Conservation (phyloP, 2,888 invertebrate species). For the Plebejus anna region DNA sequence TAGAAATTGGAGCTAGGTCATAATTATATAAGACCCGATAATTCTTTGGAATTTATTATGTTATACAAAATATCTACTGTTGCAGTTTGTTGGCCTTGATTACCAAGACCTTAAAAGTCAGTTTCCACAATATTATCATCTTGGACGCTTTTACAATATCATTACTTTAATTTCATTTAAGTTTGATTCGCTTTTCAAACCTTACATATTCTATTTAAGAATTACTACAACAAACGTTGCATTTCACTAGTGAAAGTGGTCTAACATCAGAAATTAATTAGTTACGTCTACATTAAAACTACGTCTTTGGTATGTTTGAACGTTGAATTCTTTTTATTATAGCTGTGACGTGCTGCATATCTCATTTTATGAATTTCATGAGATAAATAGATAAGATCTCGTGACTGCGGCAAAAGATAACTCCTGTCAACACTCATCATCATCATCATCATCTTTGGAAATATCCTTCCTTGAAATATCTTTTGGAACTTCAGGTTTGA, state of each 20-base stretch:
- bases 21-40: too few relatives aligned
- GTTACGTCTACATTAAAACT: not conserved
- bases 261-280: not conserved
- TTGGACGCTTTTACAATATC: too few relatives aligned
- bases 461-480: not conserved
- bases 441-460: not conserved
- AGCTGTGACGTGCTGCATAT: not conserved
- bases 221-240: not conserved
- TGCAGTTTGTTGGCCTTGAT: too few relatives aligned
- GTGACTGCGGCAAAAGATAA: constrained; percentile 7
- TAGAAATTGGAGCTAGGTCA: too few relatives aligned
- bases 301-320: not conserved
- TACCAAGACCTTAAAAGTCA: too few relatives aligned
- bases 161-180: not conserved
- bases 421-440: not conserved
- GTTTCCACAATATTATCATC: too few relatives aligned
- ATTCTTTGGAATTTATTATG: too few relatives aligned
- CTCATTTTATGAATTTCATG: constrained; percentile 4
- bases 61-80: too few relatives aligned
- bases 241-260: not conserved
- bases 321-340: not conserved
- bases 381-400: constrained; percentile 7
- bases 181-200: not conserved
- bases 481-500: not conserved
- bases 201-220: not conserved